These are phyloP conservation scores for Gisinianus flammeolus DNA, from an alignment of 2,888 invertebrate genomes.

Conservation along the genomic window DNA sequence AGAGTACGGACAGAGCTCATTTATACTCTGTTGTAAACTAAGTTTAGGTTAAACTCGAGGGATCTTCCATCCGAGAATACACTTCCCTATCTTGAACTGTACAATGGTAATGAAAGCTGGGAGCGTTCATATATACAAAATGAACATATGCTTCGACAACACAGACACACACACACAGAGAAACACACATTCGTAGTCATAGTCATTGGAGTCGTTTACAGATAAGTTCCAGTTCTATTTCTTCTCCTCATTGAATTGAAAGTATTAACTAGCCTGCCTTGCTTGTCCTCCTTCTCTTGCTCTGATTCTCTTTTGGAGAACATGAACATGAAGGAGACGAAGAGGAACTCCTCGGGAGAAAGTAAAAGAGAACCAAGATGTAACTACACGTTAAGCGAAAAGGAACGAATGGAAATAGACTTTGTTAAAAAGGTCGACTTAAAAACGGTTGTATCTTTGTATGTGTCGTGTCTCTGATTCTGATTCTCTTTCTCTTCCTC, in stretches of 20 bases:
- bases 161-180: too few species aligned
- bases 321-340: too few species aligned
- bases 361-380: not conserved
- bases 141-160: not conserved
- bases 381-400: not conserved
- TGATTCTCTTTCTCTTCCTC: not conserved
- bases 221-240: constrained; percentile 1
- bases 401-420: not conserved
- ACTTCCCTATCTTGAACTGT: not conserved
- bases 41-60: constrained; percentile 36
- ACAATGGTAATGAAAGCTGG: not conserved
- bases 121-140: not conserved
- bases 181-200: not conserved
- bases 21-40: constrained; percentile 34
- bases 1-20: constrained; percentile 36
- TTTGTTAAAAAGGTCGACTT: constrained; percentile 16
- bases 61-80: not conserved
- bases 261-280: not conserved
- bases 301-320: not conserved
- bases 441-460: not conserved
- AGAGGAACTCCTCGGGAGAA: not conserved
- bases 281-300: not conserved
- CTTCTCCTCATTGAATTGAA: constrained; percentile 8
- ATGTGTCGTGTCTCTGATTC: not conserved
- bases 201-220: not conserved